Conservation (phyloP, 2,113 vertebrate species). For the Sylvilagus bachmani region DNA sequence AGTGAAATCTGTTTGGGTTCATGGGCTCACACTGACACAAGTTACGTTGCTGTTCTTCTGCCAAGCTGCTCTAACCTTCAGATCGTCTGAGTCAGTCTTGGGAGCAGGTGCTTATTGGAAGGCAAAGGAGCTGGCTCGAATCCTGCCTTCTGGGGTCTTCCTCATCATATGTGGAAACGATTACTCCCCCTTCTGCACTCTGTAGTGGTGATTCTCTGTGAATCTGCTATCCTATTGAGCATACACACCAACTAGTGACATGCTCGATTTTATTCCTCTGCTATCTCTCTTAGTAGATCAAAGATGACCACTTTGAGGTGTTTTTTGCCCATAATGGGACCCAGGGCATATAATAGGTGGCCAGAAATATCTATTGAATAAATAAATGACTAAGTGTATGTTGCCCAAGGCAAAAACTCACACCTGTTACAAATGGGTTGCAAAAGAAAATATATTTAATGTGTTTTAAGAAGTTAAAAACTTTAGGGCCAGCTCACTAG, state of each 20-base stretch:
- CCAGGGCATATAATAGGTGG: neutral
- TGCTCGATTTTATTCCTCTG: neutral
- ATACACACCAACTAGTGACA: neutral
- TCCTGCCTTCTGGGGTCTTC: neutral
- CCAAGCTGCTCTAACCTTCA: neutral
- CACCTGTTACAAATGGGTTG: neutral
- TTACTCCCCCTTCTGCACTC: neutral
- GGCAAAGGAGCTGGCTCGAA: neutral
- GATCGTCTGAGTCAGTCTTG: neutral
- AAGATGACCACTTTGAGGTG: neutral
- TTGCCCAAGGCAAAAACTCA: neutral
- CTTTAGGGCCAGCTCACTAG: neutral
- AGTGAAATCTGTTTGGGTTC: neutral
- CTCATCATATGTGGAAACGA: neutral
- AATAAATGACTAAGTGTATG: neutral
- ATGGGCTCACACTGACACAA: neutral
- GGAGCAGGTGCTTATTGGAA: neutral
- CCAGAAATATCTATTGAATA: constrained; percentile 8
- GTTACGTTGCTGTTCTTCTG: neutral
- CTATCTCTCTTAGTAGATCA: neutral
- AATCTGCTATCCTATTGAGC: neutral
- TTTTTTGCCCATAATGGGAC: neutral
- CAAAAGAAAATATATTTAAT: constrained; percentile 28
- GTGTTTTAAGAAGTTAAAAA: constrained; percentile 26
- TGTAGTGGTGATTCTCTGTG: neutral